Base-by-base conservation (phyloP, 1,140 invertebrate genomes). In the Drosophila virilis region DNA sequence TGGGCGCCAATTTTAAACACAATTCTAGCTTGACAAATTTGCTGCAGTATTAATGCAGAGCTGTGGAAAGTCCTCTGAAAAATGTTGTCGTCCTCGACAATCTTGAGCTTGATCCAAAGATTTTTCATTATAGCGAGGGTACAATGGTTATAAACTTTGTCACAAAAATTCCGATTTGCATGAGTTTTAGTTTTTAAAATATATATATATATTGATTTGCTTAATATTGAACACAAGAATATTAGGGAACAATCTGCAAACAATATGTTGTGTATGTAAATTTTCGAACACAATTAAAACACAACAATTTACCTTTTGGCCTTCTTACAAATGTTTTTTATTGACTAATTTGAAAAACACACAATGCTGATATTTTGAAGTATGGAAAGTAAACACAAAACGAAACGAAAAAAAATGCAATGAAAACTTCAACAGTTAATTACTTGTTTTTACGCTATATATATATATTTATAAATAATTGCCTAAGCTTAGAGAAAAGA, bases 391-490 rank as follows among this genome's bases (percentile, higher is more conserved):
- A 13, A 76, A 83, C 52, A 83, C 55, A 88, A 82, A 74, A 78
- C 69, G 73, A 61, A 74, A 74, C 64, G 2, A 3, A 62, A 71
- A 71, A 81, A 73, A 74, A 83, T 80, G 73, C 83, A 86, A 79
- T 88, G 67, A 79, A 73, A 71, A 86, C 57, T 59, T 88, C 79
- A 86, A 86, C 83, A 86, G 83, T 66, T 86, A 80, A 69, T 88
- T 77, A 89, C 64, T 82, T 80, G 48, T 64, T 84, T 77, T 69
- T 88, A 77, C 72, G 74, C 77, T 86, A 86, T 83, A 83, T 88
- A 80, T 83, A 45, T 88, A 81, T 68, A 79, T 67, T 86, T 88
- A 74, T 78, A 65, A 78, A 78, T 81, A 86, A 83, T 86, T 86
- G 76, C 66, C 83, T 86, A 86, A 69, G 62, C 77, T 83, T 83